Evolutionary conservation across 2,888 invertebrate species (phyloP), one percentile per base, ranked within the genome.

Genomic region (Colostygia pectinataria): DNA sequence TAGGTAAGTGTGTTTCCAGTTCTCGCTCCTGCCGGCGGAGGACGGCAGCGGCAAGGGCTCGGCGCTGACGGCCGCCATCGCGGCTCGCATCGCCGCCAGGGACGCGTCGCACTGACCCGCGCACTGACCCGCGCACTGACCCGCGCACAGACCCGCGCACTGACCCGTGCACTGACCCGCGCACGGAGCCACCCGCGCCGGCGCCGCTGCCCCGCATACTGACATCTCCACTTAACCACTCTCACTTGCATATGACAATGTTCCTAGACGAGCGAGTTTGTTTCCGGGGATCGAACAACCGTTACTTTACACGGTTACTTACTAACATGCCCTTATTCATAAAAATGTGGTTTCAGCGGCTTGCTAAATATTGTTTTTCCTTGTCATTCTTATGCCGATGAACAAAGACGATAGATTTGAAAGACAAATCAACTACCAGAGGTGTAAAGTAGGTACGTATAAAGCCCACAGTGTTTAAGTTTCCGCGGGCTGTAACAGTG

Each of bases 1-100:
- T 15, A 4, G 3, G 5, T 32, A 14, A 18, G 18, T 23, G 9
- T 29, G 29, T 74, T 59, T 75, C 2, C 82, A 95, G 95, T 94
- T 94, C 67, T 91, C 92, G 12, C 74, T 96, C 39, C 84, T 94
- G 59, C 84, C 92, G 43, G 94, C 95, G 0, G 94, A 95, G 71
- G 96, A 96, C 80, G 96, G 96, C 34, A 95, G 95, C 74, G 96
- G 96, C 15, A 95, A 95, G 71, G 96, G 96, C 5, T 95, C 95
- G 1, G 96, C 94, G 1, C 85, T 96, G 28, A 93, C 94, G 0
- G 94, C 95, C 18, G 95, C 95, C 53, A 94, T 95, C 60, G 95
- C 95, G 0, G 87, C 90, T 14, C 88, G 92, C 58, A 74, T 93
- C 45, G 83, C 90, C 49, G 69, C 86, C 32, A 77, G 91, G 2